Evolutionary conservation across 35 echinoderm and acorn worm species (phyloP).

Genomic region (Chiridota heheva): DNA sequence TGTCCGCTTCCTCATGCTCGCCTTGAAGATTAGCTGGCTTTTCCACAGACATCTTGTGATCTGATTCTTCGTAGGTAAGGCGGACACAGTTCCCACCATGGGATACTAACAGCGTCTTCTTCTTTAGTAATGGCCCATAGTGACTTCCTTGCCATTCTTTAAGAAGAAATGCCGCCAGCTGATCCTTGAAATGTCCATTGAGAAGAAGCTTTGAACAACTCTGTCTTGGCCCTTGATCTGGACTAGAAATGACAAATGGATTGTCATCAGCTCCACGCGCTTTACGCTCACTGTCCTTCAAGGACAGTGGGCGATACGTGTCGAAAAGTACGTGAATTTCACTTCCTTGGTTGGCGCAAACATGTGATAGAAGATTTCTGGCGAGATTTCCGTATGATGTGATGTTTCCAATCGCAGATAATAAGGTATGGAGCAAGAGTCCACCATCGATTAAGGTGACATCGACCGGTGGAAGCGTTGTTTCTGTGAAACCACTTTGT

Average conservation of each 20-base stretch:
- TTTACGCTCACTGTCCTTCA: conserved; percentile 55
- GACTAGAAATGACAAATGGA: conserved; percentile 40
- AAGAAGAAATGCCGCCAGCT: conserved; percentile 45
- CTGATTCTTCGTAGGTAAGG: conserved; percentile 17
- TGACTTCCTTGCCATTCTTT: conserved; percentile 59
- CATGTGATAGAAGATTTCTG: conserved; percentile 41
- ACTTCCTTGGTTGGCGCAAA: conserved; percentile 36
- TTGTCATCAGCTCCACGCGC: conserved; percentile 43
- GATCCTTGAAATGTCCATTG: conserved; percentile 50
- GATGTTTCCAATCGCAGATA: conserved; percentile 35
- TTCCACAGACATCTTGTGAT: conserved; percentile 30
- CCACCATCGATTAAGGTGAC: conserved; percentile 34
- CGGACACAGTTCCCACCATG: conserved; percentile 52
- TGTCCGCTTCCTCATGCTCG: conserved; percentile 43
- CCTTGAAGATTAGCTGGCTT: conserved; percentile 53
- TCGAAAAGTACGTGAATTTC: conserved; percentile 53
- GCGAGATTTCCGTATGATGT: conserved; percentile 51
- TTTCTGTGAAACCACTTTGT: conserved; percentile 15
- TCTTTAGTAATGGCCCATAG: conserved; percentile 43
- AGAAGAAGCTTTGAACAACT: conserved; percentile 22
- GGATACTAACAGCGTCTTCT: conserved; percentile 43
- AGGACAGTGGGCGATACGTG: conserved; percentile 26
- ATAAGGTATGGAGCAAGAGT: conserved; percentile 23
- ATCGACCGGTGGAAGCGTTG: conserved; percentile 8
- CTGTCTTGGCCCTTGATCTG: conserved; percentile 50